Evolutionary conservation across 2,797 vertebrate genomes (phyloP).

Genomic region (Acanthopagrus latus): DNA sequence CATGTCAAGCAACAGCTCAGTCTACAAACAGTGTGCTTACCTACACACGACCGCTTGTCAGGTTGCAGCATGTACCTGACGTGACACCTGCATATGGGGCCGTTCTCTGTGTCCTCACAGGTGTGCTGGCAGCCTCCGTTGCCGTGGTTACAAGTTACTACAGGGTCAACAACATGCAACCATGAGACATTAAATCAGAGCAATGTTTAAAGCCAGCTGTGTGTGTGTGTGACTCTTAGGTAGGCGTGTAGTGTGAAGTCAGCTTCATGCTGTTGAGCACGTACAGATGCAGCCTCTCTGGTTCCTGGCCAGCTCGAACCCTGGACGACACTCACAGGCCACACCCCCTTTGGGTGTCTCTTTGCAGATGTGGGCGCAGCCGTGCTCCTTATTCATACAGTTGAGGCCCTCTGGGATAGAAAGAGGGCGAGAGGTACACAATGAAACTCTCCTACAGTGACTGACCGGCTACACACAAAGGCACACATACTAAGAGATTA

Average conservation of each 20-base stretch:
- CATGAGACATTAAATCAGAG: slow-evolving; percentile 27
- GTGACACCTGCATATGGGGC: slow-evolving; percentile 95
- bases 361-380: slow-evolving; percentile 98
- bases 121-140: slow-evolving; percentile 97
- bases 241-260: slow-evolving; percentile 4
- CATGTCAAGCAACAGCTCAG: neutral
- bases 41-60: slow-evolving; percentile 92
- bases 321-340: slow-evolving; percentile 96
- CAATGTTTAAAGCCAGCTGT: neutral
- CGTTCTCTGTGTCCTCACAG: slow-evolving; percentile 93
- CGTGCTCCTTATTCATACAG: slow-evolving; percentile 99
- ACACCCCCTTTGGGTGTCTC: slow-evolving; percentile 94
- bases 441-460: slow-evolving; percentile 83
- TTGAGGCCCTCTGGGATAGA: slow-evolving; percentile 94
- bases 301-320: slow-evolving; percentile 96
- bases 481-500: slow-evolving; percentile 76
- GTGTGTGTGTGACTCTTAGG: slow-evolving; percentile 1
- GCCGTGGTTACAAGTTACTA: slow-evolving; percentile 97
- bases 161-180: slow-evolving; percentile 52
- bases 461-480: slow-evolving; percentile 74
- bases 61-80: slow-evolving; percentile 90
- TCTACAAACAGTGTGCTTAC: slow-evolving; percentile 82
- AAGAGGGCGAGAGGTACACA: slow-evolving; percentile 75
- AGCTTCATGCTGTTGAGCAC: slow-evolving; percentile 66
- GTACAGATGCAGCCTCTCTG: slow-evolving; percentile 95